phyloP scores from a whole-genome alignment of 2,888 invertebrate genomes.

The Lasioglossum pauxillum region DNA sequence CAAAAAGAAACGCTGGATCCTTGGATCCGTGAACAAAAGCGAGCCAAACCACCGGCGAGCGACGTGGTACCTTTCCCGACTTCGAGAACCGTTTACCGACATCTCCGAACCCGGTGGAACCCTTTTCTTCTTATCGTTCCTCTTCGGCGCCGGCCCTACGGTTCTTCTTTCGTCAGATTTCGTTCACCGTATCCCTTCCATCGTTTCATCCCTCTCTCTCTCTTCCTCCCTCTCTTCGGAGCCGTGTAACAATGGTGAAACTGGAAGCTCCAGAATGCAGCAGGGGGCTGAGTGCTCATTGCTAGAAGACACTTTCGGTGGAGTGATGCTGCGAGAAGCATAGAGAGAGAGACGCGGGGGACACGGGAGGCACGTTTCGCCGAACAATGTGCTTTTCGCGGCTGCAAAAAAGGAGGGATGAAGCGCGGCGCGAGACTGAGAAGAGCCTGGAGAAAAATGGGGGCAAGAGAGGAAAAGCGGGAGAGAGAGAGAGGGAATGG shows the following conservation, averaged over 20 bases:
- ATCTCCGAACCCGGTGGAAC: slow-evolving; percentile 46
- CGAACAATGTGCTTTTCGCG: slow-evolving; percentile 72
- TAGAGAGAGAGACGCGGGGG: not conserved
- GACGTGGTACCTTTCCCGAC: slow-evolving; percentile 31
- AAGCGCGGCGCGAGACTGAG: slow-evolving; percentile 16
- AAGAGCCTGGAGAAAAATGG: not conserved
- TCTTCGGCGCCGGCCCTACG: slow-evolving; percentile 13
- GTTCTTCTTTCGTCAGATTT: slow-evolving; percentile 9
- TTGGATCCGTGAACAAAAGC: slow-evolving; percentile 42
- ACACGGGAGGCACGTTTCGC: slow-evolving; percentile 54
- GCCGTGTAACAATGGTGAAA: slow-evolving; percentile 67
- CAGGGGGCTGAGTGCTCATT: slow-evolving; percentile 68
- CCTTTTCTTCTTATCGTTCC: slow-evolving; percentile 49
- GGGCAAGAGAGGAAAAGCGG: not conserved
- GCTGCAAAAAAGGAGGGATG: slow-evolving; percentile 47
- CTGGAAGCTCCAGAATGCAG: slow-evolving; percentile 63
- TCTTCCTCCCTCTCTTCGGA: slow-evolving; percentile 42
- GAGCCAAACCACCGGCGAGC: not conserved
- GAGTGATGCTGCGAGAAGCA: slow-evolving; percentile 52
- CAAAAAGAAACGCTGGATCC: slow-evolving; percentile 29
- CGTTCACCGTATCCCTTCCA: slow-evolving; percentile 7
- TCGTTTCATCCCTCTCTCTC: slow-evolving; percentile 22
- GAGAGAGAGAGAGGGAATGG: not conserved
- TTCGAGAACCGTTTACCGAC: slow-evolving; percentile 66
- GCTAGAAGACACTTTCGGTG: slow-evolving; percentile 71